phyloP scores from a whole-genome alignment of 2,113 vertebrate species.

The Cryptotis parvus region DNA sequence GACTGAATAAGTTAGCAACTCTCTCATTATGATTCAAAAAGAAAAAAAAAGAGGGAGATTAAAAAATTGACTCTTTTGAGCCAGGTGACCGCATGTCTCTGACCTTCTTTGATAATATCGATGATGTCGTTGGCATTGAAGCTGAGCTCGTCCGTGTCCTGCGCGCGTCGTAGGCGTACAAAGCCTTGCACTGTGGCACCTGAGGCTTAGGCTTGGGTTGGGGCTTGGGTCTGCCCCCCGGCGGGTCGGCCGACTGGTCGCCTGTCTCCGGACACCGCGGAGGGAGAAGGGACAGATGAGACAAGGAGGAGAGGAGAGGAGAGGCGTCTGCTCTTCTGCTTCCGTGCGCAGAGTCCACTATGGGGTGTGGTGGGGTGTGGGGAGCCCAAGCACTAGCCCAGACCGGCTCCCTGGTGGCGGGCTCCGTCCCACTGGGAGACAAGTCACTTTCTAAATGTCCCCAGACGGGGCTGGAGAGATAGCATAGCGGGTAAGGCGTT shows the following conservation, averaged over 20 bases:
- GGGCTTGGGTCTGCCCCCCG: slow-evolving; percentile 96
- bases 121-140: slow-evolving; percentile 98
- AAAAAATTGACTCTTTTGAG: neutral
- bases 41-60: too few relatives aligned
- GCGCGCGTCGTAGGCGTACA: slow-evolving; percentile 98
- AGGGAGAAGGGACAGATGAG: neutral
- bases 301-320: neutral
- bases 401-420: neutral
- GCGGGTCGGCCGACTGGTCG: slow-evolving; percentile 92
- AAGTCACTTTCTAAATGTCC: neutral
- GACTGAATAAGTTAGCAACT: too few relatives aligned
- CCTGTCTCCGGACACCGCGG: slow-evolving; percentile 92
- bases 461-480: too few relatives aligned
- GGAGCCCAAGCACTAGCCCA: too few relatives aligned
- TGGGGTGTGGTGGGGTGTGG: too few relatives aligned
- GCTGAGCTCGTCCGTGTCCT: slow-evolving; percentile 99
- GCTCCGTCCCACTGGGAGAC: neutral
- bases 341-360: too few relatives aligned
- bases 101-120: slow-evolving; percentile 97
- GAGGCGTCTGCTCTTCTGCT: too few relatives aligned
- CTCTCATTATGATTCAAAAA: too few relatives aligned
- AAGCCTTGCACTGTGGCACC: slow-evolving; percentile 96
- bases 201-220: slow-evolving; percentile 98
- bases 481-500: too few relatives aligned
- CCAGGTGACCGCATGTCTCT: neutral